phyloP scores from a whole-genome alignment of 2,797 vertebrate genomes.

The Alectoris magna region DNA sequence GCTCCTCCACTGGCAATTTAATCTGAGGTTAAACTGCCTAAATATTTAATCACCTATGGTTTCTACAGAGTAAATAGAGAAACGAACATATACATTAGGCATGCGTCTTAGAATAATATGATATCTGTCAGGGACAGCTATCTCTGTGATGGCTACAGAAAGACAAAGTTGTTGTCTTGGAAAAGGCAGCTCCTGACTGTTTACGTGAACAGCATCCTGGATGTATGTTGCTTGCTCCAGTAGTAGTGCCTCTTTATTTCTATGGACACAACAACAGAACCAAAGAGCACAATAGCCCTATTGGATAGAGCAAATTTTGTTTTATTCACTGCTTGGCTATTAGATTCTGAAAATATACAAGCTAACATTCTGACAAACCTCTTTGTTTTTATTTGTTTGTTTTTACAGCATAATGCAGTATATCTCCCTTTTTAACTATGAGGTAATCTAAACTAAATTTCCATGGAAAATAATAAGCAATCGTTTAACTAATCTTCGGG shows the following conservation, averaged over 20 bases:
- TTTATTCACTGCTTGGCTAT: background rate
- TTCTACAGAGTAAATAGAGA: background rate
- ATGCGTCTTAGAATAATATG: background rate
- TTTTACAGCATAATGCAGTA: background rate
- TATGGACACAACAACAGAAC: no score
- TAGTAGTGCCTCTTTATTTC: no score
- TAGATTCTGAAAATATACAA: background rate
- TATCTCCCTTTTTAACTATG: background rate
- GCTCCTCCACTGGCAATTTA: no score
- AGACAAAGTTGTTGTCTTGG: background rate
- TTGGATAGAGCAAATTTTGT: background rate
- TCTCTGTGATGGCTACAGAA: background rate
- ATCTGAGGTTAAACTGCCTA: background rate
- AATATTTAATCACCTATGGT: conserved; percentile 6
- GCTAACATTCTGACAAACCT: background rate
- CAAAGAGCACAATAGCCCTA: no score
- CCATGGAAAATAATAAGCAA: background rate
- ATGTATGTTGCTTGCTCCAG: background rate
- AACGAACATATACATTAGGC: background rate
- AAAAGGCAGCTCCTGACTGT: background rate
- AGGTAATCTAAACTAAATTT: background rate
- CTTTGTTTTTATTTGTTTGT: background rate
- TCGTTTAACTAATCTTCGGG: background rate
- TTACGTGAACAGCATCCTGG: background rate
- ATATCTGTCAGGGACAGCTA: background rate